Evolutionary conservation across 1,140 invertebrate species (phyloP).

Genomic region (Cotesia typhae): DNA sequence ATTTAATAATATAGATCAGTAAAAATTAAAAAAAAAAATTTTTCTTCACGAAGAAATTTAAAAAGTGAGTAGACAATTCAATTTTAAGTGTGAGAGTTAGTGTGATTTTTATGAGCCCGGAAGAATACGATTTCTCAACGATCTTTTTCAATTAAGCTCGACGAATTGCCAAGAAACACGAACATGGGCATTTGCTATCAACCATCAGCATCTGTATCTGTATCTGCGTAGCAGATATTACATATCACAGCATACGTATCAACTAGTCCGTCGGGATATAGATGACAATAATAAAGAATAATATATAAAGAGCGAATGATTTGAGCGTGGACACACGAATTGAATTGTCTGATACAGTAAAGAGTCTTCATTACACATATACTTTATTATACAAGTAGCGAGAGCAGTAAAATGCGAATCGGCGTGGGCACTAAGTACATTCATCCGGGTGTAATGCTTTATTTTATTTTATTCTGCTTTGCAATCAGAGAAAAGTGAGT

Average conservation of each 20-base stretch:
- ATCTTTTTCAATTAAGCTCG: constrained; percentile 17
- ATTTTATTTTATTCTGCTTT: background rate
- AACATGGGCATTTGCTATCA: background rate
- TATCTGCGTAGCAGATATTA: background rate
- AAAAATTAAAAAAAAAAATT: too few relatives aligned
- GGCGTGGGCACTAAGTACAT: constrained; percentile 28
- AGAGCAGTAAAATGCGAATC: constrained; percentile 23
- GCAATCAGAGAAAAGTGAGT: background rate
- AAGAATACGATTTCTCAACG: constrained; percentile 13
- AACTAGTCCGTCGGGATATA: too few relatives aligned
- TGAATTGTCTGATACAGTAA: constrained; percentile 14
- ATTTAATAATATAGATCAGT: too few relatives aligned
- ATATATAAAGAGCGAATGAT: background rate
- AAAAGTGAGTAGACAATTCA: too few relatives aligned
- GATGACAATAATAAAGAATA: background rate
- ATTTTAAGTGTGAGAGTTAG: too few relatives aligned
- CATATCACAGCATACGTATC: background rate
- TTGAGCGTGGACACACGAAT: constrained; percentile 19
- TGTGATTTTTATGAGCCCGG: background rate
- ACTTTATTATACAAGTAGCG: too few relatives aligned
- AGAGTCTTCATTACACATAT: background rate
- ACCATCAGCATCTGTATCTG: too few relatives aligned
- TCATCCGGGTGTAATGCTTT: constrained; percentile 20
- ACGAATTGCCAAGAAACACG: constrained; percentile 14
- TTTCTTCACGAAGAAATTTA: too few relatives aligned